phyloP scores from a whole-genome alignment of 1,140 invertebrate genomes.

The Drosophila takahashii region DNA sequence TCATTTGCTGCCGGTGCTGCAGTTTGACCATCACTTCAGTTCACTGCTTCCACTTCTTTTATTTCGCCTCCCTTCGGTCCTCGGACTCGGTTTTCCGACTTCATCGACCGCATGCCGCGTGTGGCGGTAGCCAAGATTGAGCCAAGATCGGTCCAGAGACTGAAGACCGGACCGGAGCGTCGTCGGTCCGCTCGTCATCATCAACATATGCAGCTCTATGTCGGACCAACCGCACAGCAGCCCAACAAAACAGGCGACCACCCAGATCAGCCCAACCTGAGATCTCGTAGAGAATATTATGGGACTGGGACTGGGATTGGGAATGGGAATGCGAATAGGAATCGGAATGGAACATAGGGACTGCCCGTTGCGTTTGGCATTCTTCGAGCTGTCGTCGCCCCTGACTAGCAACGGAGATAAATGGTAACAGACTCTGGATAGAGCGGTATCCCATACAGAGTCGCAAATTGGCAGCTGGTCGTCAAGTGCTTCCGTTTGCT shows the following conservation, averaged over 20 bases:
- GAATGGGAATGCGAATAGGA: constrained; percentile 6
- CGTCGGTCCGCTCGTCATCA: constrained; percentile 58
- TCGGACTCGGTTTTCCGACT: constrained; percentile 4
- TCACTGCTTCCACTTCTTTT: constrained; percentile 65
- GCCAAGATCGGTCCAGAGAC: constrained; percentile 36
- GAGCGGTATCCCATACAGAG: constrained; percentile 30
- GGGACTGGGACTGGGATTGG: constrained; percentile 1
- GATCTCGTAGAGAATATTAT: constrained; percentile 24
- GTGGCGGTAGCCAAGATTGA: constrained; percentile 69
- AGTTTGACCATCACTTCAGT: constrained; percentile 77
- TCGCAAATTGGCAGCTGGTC: constrained; percentile 80
- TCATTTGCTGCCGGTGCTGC: constrained; percentile 72
- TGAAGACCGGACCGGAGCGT: constrained; percentile 7
- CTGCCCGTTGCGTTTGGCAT: constrained; percentile 76
- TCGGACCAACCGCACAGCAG: constrained; percentile 79
- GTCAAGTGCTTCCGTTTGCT: constrained; percentile 79
- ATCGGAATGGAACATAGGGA: constrained; percentile 41
- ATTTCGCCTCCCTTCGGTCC: constrained; percentile 40
- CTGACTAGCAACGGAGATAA: constrained; percentile 64
- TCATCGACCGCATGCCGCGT: constrained; percentile 75
- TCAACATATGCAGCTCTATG: constrained; percentile 75
- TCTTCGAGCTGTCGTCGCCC: constrained; percentile 80
- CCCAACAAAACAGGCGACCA: constrained; percentile 75
- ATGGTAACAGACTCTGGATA: constrained; percentile 55
- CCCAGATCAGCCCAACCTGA: constrained; percentile 46